Evolutionary conservation across 2,797 vertebrate species (phyloP), one percentile per base, ranked within the genome.

Genomic region (Sebastes iracundus): DNA sequence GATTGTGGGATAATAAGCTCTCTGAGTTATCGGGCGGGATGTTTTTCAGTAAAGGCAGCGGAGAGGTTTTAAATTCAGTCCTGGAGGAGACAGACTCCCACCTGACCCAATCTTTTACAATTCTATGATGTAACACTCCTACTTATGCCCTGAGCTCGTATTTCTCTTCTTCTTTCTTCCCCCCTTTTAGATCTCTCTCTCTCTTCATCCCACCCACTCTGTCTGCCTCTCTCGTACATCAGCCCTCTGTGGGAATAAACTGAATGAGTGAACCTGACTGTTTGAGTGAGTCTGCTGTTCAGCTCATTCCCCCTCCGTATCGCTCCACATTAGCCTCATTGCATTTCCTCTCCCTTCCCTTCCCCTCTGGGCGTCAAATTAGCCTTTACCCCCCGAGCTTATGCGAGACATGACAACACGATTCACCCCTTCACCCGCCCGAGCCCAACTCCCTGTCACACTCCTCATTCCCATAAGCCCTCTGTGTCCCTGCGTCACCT

Each of bases 91-190:
- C 78, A 78, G 68, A 77, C 77, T 88, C 79, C 86, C 84, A 85
- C 73, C 77, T 91, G 82, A 88, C 79, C 79, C 67, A 85, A 25
- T 75, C 77, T 82, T 87, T 85, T 85, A 79, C 77, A 79, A 73
- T 85, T 67, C 65, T 53, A 61, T 89, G 90, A 91, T 85, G 79
- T 84, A 87, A 90, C 87, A 82, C 86, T 83, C 87, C 82, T 79
- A 83, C 89, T 85, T 70, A 62, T 77, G 84, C 86, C 83, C 82
- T 5, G 12, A 78, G 81, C 87, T 82, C 58, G 2, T 42, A 67
- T 79, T 75, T 74, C 72, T 79, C 81, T 80, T 64, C 65, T 63
- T 74, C 79, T 79, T 38, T 53, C 70, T 65, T 68, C 56, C 60
- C 71, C 67, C 59, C 46, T 59, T 63, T 64, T 81, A 66, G 62